These are phyloP conservation scores for Eleginops maclovinus DNA, from an alignment of 2,113 vertebrate species.

Conservation along the genomic window DNA sequence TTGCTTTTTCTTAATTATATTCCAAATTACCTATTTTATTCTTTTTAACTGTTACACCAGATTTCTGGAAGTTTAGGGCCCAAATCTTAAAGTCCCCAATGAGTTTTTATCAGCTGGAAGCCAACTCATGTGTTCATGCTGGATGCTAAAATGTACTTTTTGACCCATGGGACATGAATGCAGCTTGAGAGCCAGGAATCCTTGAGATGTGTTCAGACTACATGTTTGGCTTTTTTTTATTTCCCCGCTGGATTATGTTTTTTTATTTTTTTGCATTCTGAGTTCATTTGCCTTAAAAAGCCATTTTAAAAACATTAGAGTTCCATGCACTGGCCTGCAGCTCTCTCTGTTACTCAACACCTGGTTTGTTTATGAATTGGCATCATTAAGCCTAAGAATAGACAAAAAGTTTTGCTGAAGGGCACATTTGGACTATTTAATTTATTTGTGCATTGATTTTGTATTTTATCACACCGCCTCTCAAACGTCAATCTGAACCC, in stretches of 20 bases:
- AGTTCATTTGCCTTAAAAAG: background rate
- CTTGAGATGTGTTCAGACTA: slow-evolving; percentile 17
- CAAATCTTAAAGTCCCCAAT: background rate
- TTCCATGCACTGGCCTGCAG: background rate
- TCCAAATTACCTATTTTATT: background rate
- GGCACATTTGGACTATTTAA: background rate
- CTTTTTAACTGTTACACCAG: slow-evolving; percentile 6
- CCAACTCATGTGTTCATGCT: background rate
- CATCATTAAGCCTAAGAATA: background rate
- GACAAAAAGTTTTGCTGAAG: background rate
- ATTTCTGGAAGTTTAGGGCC: background rate
- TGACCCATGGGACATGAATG: slow-evolving; percentile 36
- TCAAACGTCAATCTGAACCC: slow-evolving; percentile 15
- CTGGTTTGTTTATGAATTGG: background rate
- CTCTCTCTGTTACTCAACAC: background rate
- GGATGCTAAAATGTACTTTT: background rate
- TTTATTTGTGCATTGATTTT: background rate
- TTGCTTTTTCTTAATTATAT: background rate
- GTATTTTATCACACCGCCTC: background rate
- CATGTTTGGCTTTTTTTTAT: background rate
- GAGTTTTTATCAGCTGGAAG: background rate
- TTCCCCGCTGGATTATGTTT: background rate
- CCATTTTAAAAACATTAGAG: background rate
- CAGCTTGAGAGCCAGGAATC: slow-evolving; percentile 31
- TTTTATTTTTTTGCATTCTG: background rate